Conservation (phyloP, 1,140 invertebrate species). For the Heliothis subflexa region DNA sequence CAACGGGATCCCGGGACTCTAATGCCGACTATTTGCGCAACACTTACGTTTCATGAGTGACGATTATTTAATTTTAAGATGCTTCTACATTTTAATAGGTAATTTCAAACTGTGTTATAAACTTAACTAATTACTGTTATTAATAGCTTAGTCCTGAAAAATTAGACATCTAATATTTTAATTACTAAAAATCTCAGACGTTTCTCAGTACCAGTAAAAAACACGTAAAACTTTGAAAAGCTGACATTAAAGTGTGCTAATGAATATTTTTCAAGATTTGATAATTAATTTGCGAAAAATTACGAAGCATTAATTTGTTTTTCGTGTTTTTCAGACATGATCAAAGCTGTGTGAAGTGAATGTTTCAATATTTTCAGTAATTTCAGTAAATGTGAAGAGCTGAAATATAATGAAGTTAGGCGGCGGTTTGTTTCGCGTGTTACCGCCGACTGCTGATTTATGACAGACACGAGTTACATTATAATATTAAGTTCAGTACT, state of each 20-base stretch:
- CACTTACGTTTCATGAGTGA: slow-evolving; percentile 21
- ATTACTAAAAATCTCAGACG: neutral
- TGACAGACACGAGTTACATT: neutral
- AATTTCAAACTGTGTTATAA: too few species aligned
- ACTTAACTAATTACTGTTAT: neutral
- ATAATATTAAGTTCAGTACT: too few species aligned
- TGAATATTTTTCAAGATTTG: neutral
- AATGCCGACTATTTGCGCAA: slow-evolving; percentile 20
- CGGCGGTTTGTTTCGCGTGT: neutral
- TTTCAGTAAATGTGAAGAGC: neutral
- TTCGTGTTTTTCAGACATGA: too few species aligned
- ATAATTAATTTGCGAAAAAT: neutral
- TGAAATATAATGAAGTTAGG: neutral
- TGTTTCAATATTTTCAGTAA: neutral
- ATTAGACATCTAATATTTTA: neutral
- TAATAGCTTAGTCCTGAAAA: neutral
- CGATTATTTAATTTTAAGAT: too few species aligned
- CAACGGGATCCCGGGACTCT: slow-evolving; percentile 21
- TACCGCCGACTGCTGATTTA: neutral
- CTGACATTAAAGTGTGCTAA: neutral
- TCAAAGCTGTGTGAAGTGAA: neutral
- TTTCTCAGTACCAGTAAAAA: neutral
- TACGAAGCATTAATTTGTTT: neutral
- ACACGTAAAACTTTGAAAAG: neutral
- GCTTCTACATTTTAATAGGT: too few species aligned